Base-by-base conservation (phyloP, 2,113 vertebrate species). In the Herpetotheres cachinnans region DNA sequence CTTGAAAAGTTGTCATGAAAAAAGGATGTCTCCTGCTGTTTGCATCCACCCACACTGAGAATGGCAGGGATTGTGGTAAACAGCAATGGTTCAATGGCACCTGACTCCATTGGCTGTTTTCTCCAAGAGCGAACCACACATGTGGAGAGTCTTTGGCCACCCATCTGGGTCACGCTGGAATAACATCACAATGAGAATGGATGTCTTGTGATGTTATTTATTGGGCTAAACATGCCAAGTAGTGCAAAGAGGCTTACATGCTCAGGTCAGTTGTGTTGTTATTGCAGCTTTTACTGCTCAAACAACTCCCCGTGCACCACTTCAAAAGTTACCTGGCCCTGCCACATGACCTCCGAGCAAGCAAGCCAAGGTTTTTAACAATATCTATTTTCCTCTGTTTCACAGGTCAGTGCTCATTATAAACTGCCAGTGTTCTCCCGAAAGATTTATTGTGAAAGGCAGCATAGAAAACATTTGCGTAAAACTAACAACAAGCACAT, bases 241-340 rank as follows among this genome's bases (percentile, higher is more conserved):
- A 92, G 89, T 77, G 77, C 83, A 91, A 94, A 86, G 44, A 65
- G 20, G 34, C 52, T 95, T 90, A 61, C 94, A 95, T 62, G 34
- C 62, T 91, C 38, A 2, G 26, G n/a, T 69, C 34, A 44, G 44
- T 74, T 54, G 46, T 76, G 52, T 36, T 74, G 42, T 74, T 94
- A 72, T 24, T 82, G 56, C 54, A 69, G 62, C 30, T 38, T 72
- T 59, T 94, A 62, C 46, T 9, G 3, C 32, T 61, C 38, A 40
- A 59, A 49, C 32, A 78, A 14, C 38, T 82, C 54, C 17, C 70
- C 1, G 1, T 58, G 38, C 32, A 65, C 87, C 70, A 65, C 62
- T 94, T 96, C 83, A 94, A 58, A 97, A 85, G 70, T 79, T 97
- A 91, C 96, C 91, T 91, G 79, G 65, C 10, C 30, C 44, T 72